Conservation (phyloP, 2,113 vertebrate genomes). For the Miniopterus natalensis region DNA sequence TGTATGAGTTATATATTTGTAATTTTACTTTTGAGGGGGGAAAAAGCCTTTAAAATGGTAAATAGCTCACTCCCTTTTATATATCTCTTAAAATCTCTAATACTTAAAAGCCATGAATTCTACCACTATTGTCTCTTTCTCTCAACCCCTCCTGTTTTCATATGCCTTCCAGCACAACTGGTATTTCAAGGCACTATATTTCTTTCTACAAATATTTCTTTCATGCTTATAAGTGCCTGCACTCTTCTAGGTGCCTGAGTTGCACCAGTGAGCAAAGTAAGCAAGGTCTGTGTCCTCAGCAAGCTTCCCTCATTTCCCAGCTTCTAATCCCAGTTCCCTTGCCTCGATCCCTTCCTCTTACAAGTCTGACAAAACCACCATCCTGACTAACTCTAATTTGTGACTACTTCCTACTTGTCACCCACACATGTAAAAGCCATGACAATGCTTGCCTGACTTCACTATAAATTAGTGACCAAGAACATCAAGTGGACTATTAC, state of each 20-base stretch:
- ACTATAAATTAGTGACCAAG: background rate
- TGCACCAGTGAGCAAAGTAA: background rate
- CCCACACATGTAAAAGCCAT: fast-evolving
- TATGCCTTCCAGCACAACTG: background rate
- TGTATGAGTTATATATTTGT: background rate
- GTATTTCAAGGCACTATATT: background rate
- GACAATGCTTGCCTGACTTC: background rate
- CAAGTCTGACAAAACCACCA: background rate
- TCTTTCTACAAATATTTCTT: background rate
- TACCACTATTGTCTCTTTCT: background rate
- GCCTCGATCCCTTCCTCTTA: background rate
- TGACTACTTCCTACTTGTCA: background rate
- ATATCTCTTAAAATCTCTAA: background rate
- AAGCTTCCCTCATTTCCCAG: background rate
- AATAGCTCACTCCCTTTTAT: background rate
- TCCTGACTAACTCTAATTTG: background rate
- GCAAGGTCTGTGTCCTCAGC: background rate
- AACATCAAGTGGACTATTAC: background rate
- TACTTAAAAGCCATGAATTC: background rate
- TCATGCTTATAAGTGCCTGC: background rate
- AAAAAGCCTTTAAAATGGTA: background rate
- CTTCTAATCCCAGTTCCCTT: background rate
- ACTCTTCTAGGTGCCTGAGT: background rate
- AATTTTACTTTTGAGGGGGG: background rate
- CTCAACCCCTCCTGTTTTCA: background rate